Evolutionary conservation across 2,113 vertebrate genomes (phyloP).

Genomic region (Struthidea cinerea): DNA sequence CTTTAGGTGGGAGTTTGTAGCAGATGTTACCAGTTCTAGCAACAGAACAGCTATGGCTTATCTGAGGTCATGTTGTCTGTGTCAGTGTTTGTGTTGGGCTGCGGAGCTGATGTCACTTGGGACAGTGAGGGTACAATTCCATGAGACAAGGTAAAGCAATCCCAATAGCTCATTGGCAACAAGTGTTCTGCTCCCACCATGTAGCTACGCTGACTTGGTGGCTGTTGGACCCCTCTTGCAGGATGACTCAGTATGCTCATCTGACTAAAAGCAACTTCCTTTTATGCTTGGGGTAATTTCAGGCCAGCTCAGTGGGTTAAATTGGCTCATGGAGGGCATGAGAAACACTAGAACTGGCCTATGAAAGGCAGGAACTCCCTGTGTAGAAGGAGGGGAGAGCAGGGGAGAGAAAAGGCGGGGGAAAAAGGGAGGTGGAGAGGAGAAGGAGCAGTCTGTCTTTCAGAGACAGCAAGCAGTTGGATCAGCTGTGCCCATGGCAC

Average conservation of each 20-base stretch:
- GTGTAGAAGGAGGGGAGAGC: background rate
- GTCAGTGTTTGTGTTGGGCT: background rate
- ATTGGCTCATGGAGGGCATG: background rate
- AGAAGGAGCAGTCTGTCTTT: background rate
- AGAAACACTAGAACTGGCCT: background rate
- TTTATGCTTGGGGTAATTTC: background rate
- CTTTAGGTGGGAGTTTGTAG: background rate
- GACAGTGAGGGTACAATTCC: background rate
- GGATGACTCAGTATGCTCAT: background rate
- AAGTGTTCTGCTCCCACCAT: background rate
- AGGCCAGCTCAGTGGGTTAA: background rate
- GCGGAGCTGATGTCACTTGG: background rate
- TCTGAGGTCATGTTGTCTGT: background rate
- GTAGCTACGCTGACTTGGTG: background rate
- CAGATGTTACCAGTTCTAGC: background rate
- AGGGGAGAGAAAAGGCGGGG: background rate
- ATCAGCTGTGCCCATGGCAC: background rate
- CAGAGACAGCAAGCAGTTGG: background rate
- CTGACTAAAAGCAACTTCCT: background rate
- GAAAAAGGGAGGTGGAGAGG: background rate
- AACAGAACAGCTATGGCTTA: background rate
- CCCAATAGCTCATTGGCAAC: background rate
- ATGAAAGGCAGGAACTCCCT: background rate
- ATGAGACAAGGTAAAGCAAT: background rate
- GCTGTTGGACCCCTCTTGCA: background rate